phyloP scores from a whole-genome alignment of 2,797 vertebrate species.

The Astyanax mexicanus region DNA sequence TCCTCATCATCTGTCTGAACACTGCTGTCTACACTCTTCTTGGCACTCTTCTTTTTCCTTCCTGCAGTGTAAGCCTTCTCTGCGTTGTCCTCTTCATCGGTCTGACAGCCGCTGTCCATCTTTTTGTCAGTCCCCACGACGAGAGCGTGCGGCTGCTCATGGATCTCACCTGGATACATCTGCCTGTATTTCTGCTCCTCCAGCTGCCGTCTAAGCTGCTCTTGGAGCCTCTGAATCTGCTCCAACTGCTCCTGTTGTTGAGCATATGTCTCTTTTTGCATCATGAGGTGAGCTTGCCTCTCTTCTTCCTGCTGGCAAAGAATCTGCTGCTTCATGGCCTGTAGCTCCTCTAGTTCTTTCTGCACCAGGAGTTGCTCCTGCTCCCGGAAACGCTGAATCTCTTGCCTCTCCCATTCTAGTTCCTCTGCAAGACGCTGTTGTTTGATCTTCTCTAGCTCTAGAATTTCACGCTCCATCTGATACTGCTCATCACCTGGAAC shows the following conservation, averaged over 20 bases:
- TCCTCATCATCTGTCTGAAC: slow-evolving; percentile 99
- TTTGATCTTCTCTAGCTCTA: slow-evolving; percentile 97
- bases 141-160: slow-evolving; percentile 84
- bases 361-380: slow-evolving; percentile 97
- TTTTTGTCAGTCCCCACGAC: slow-evolving; percentile 82
- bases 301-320: slow-evolving; percentile 96
- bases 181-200: slow-evolving; percentile 97
- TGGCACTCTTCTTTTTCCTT: slow-evolving; percentile 86
- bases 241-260: slow-evolving; percentile 97
- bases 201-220: slow-evolving; percentile 93
- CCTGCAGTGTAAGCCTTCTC: slow-evolving; percentile 86
- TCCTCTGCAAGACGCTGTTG: slow-evolving; percentile 96
- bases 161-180: slow-evolving; percentile 88
- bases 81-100: slow-evolving; percentile 93
- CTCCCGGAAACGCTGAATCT: slow-evolving; percentile 97
- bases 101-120: slow-evolving; percentile 97
- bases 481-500: slow-evolving; percentile 92
- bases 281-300: slow-evolving; percentile 94
- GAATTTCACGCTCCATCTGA: slow-evolving; percentile 92
- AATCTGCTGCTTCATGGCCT: slow-evolving; percentile 97
- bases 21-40: slow-evolving; percentile 96
- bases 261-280: slow-evolving; percentile 96
- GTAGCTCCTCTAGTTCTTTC: slow-evolving; percentile 96
- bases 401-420: slow-evolving; percentile 96
- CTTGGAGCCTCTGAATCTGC: slow-evolving; percentile 97